Evolutionary conservation across 2,113 vertebrate genomes (phyloP), one percentile per base, ranked within the genome.

Genomic region (Passerina amoena): DNA sequence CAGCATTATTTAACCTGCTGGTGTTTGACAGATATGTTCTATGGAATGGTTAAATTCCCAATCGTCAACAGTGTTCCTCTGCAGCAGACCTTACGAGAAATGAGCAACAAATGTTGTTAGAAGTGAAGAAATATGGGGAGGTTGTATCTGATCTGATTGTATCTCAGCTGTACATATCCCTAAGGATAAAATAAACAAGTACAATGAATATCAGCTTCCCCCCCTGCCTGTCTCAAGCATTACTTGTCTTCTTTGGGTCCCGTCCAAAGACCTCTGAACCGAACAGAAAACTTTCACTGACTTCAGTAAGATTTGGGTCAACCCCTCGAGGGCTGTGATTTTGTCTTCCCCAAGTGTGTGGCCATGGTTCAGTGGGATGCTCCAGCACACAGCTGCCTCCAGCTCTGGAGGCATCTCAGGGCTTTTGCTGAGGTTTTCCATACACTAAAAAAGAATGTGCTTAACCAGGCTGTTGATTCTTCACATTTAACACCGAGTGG

Each of bases 111-210:
- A 75, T 77, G 48, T 19, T 60, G 11, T 45, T 78, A 71, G 51
- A 48, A 50, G 70, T 25, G 50, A 72, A 77, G 63, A 91, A 82
- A 66, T 51, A 44, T 9, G 12, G 59, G 82, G 38, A 63, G 59
- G 59, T 64, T 59, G 5, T 19, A 63, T 51, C 63, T 70, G 33
- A 69, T 56, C 53, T 56, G 53, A 31, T 56, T 56, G 53, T 54
- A 61, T 86, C 54, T 48, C 79, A 73, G 56, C 35, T 77, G 87
- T 23, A 83, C 68, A 40, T 78, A 66, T 63, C 86, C 53, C 44
- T 12, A 9, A 40, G 42, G 47, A 80, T 66, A 83, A 95, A 80
- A 86, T 73, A 94, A 95, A 91, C 44, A 93, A 91, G 31, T 20
- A 37, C 20, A 86, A 64, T 80, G 44, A 28, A 35, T 35, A 83